Evolutionary conservation across 2,113 vertebrate species (phyloP).

Genomic region (Dicerorhinus sumatrensis): DNA sequence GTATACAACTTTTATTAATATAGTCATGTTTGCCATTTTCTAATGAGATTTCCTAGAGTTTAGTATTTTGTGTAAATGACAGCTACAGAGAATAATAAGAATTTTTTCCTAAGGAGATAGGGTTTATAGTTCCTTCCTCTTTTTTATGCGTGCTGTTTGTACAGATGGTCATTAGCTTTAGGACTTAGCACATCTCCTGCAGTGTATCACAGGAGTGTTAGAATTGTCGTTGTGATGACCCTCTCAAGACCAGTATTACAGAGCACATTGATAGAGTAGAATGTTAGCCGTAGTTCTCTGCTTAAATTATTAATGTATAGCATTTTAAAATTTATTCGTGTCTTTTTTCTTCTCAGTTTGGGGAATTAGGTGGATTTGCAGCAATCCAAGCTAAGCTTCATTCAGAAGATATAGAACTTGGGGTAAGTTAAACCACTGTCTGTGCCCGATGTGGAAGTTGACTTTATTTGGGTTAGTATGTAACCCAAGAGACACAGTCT

Average conservation of each 20-base stretch:
- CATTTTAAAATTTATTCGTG: slow-evolving; percentile 44
- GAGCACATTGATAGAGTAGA: background rate
- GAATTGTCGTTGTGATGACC: background rate
- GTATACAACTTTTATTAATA: slow-evolving; percentile 86
- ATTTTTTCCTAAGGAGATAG: background rate
- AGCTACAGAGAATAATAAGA: background rate
- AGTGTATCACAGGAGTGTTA: background rate
- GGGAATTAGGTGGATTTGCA: slow-evolving; percentile 97
- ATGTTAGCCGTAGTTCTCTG: background rate
- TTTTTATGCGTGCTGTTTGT: background rate
- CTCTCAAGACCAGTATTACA: background rate
- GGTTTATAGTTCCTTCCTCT: background rate
- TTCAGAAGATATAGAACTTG: slow-evolving; percentile 96
- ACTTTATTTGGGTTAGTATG: background rate
- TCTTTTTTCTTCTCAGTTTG: slow-evolving; percentile 90
- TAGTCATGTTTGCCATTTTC: slow-evolving; percentile 11
- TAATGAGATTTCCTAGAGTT: background rate
- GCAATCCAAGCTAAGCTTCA: slow-evolving; percentile 97
- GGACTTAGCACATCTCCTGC: background rate
- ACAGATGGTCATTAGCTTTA: background rate
- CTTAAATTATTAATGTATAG: background rate
- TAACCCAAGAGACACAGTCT: background rate
- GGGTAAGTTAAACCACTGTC: slow-evolving; percentile 88
- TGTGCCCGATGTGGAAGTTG: background rate
- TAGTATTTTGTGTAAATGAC: slow-evolving; percentile 15